Conservation (phyloP, 2,113 vertebrate species). For the Podarcis muralis region DNA sequence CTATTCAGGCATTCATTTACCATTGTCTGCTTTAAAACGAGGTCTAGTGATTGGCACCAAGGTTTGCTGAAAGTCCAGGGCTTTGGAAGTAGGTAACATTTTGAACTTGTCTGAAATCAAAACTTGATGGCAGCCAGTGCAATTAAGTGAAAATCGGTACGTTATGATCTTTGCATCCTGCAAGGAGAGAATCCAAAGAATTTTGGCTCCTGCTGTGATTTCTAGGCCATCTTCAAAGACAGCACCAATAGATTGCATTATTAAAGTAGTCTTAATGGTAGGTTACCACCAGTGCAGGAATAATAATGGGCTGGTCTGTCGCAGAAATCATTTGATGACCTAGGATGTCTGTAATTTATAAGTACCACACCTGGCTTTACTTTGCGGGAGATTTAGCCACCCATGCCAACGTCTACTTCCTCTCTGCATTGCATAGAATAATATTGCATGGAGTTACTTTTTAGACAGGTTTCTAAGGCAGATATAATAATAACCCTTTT, state of each 20-base stretch:
- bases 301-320: not conserved
- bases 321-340: not conserved
- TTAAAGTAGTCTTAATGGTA: not conserved
- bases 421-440: not conserved
- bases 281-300: not conserved
- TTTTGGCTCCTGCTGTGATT: not conserved
- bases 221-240: not conserved
- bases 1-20: not conserved
- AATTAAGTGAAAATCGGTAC: not conserved
- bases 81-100: not conserved
- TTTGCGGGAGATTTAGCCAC: not conserved
- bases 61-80: not conserved
- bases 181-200: no score
- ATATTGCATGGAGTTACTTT: slow-evolving; percentile 10
- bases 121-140: not conserved
- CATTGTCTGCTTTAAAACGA: not conserved
- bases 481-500: slow-evolving; percentile 26
- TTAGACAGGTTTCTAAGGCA: slow-evolving; percentile 31
- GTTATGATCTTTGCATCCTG: not conserved
- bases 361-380: not conserved
- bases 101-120: not conserved
- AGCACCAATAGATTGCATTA: no score
- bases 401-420: not conserved
- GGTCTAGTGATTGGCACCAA: not conserved
- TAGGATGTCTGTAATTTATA: not conserved